Percentiles rank a stretch among this genome's conserved stretches.
These are phyloP conservation scores for Xestia xanthographa DNA, from an alignment of 2,888 invertebrate genomes.

Conservation along the genomic window DNA sequence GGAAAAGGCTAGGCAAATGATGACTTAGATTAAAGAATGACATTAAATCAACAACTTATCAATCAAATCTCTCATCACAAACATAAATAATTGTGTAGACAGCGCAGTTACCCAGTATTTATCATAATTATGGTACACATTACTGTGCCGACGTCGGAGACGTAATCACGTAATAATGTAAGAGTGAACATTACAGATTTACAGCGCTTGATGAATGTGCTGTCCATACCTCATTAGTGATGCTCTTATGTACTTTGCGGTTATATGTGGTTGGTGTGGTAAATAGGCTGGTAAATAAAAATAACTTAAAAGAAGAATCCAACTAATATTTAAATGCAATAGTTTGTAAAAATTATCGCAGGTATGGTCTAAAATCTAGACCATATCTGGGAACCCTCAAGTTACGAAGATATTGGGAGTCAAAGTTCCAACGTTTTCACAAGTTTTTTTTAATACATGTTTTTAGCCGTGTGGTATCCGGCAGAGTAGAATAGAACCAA, in stretches of 20 bases:
- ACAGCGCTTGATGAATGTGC: conserved; percentile 32
- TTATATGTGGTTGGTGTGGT: not conserved
- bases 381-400: no score
- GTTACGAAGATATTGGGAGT: no score
- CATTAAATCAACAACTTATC: conserved; percentile 24
- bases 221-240: conserved; percentile 10
- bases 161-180: conserved; percentile 34
- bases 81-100: conserved; percentile 2
- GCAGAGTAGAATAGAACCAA: no score
- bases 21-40: not conserved
- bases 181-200: conserved; percentile 31
- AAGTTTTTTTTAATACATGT: no score
- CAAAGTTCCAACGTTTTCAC: no score
- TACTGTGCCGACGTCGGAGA: conserved; percentile 9
- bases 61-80: not conserved
- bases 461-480: no score
- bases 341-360: no score
- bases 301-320: not conserved
- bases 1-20: not conserved
- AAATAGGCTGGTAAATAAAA: not conserved
- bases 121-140: conserved; percentile 12
- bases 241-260: conserved; percentile 8
- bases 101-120: conserved; percentile 2
- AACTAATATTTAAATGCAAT: no score
- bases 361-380: no score